A percentile compares a stretch with the other conserved stretches of the same genome.
Evolutionary conservation across 2,888 invertebrate genomes (phyloP).

Genomic region (Caenorhabditis zanzibari): DNA sequence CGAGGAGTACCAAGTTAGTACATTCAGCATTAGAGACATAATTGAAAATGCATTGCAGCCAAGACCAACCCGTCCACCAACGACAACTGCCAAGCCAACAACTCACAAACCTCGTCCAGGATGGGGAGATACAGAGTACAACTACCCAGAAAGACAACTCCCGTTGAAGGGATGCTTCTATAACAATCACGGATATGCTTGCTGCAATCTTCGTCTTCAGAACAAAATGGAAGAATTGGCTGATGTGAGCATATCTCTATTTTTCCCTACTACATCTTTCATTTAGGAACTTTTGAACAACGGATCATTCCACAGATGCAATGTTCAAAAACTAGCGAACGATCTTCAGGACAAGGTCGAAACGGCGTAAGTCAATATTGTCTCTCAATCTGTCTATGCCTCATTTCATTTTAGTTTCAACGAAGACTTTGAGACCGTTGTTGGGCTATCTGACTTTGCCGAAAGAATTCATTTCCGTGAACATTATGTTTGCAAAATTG

Average conservation of each 20-base stretch:
- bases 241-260: slow-evolving; percentile 50
- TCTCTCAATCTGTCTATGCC: neutral
- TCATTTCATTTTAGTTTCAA: slow-evolving; percentile 47
- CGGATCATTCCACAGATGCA: slow-evolving; percentile 64
- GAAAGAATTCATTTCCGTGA: slow-evolving; percentile 64
- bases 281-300: slow-evolving; percentile 59
- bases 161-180: slow-evolving; percentile 66
- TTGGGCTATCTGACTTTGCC: slow-evolving; percentile 64
- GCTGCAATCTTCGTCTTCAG: slow-evolving; percentile 50
- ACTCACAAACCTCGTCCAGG: slow-evolving; percentile 39
- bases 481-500: slow-evolving; percentile 67
- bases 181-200: slow-evolving; percentile 64
- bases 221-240: slow-evolving; percentile 61
- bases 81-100: slow-evolving; percentile 20
- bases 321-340: slow-evolving; percentile 64
- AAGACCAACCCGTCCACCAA: slow-evolving; percentile 22
- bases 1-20: slow-evolving; percentile 37
- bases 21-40: neutral
- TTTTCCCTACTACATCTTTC: too few species aligned
- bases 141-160: slow-evolving; percentile 59
- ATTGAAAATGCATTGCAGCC: slow-evolving; percentile 10
- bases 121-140: slow-evolving; percentile 61
- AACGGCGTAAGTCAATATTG: slow-evolving; percentile 40
- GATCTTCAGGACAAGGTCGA: slow-evolving; percentile 54
- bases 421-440: slow-evolving; percentile 58